Conservation (phyloP, 2,797 vertebrate species). For the Parauchenoglanis ngamensis region DNA sequence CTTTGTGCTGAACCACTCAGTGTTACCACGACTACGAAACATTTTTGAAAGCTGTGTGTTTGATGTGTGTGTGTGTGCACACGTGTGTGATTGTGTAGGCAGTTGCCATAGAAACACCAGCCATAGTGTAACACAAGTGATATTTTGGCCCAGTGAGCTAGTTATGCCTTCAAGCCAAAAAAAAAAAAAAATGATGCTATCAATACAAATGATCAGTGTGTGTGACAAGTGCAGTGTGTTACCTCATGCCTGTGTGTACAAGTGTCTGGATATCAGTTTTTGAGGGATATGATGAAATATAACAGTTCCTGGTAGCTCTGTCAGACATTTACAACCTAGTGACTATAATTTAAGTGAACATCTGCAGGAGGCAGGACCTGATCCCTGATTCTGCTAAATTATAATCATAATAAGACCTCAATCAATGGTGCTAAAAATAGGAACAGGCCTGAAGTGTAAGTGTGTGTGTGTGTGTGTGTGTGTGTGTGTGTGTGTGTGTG, state of each 20-base stretch:
- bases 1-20: conserved; percentile 48
- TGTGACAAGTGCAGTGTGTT: neutral
- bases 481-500: conserved; percentile 16
- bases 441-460: conserved; percentile 6
- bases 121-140: conserved; percentile 72
- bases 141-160: conserved; percentile 63
- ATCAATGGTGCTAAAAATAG: conserved; percentile 16
- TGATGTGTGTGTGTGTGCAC: conserved; percentile 58
- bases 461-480: conserved; percentile 23
- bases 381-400: neutral
- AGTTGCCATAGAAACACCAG: conserved; percentile 75
- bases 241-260: neutral
- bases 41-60: conserved; percentile 62
- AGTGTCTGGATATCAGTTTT: neutral
- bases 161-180: conserved; percentile 51
- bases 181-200: conserved; percentile 46
- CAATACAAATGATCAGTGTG: conserved; percentile 59
- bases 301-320: neutral
- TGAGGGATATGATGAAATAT: neutral
- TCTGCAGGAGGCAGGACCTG: neutral
- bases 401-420: conserved; percentile 1
- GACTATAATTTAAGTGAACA: conserved; percentile 10
- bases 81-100: conserved; percentile 73
- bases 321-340: neutral
- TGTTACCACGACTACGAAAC: conserved; percentile 59